These are phyloP conservation scores for Zelleria hepariella DNA, from an alignment of 2,888 invertebrate genomes.

Conservation along the genomic window DNA sequence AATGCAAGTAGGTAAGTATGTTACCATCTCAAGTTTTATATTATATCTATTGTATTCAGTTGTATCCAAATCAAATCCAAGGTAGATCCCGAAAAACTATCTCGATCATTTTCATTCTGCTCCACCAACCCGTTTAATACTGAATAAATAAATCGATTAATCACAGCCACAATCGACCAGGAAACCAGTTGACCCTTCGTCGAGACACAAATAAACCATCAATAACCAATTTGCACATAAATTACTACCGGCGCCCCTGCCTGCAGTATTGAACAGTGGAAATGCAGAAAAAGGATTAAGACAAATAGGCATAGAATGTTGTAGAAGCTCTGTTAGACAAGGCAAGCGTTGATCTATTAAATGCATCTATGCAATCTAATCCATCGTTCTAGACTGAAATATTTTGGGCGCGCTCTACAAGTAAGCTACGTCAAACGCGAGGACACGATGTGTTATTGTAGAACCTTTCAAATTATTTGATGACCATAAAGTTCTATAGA, in stretches of 20 bases:
- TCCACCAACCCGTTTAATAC: neutral
- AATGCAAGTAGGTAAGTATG: no score
- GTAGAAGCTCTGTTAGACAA: neutral
- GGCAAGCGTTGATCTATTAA: neutral
- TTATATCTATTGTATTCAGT: no score
- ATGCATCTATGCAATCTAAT: no score
- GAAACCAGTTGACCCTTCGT: neutral
- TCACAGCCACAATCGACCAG: neutral
- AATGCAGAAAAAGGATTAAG: constrained; percentile 24
- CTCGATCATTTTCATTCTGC: neutral
- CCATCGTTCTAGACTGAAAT: no score
- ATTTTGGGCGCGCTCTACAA: no score
- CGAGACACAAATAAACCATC: neutral
- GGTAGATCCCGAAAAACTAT: neutral
- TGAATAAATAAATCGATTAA: neutral
- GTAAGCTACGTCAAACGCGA: no score
- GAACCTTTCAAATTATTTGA: no score
- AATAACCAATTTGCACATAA: constrained; percentile 9
- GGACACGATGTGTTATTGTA: no score
- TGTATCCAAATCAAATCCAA: no score
- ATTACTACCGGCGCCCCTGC: neutral
- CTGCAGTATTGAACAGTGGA: constrained; percentile 16
- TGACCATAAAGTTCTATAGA: no score
- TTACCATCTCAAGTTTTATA: no score
- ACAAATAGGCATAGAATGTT: constrained; percentile 8